Percentiles rank a stretch among this genome's conserved stretches.
Evolutionary conservation across 2,797 vertebrate genomes (phyloP).

Genomic region (Rhyacichthys aspro): DNA sequence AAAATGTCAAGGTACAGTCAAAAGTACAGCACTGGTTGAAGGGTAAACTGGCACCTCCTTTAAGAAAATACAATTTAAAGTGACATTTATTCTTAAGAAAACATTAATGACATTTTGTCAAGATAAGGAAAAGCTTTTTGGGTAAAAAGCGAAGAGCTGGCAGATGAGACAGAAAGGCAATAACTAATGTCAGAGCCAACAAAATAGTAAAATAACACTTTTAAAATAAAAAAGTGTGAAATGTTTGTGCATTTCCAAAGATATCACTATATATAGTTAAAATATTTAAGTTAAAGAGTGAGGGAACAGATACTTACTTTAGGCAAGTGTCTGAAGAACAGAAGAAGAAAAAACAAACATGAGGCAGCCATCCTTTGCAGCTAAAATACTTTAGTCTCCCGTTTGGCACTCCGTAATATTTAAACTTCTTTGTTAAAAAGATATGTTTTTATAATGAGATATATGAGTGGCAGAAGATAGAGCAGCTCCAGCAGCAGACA

Average conservation of each 20-base stretch:
- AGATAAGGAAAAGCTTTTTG: background rate
- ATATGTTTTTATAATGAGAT: background rate
- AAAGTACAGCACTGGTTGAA: background rate
- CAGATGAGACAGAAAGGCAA: no score
- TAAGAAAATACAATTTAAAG: slow-evolving; percentile 2
- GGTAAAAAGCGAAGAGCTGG: background rate
- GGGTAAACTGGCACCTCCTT: slow-evolving; percentile 6
- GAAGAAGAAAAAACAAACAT: slow-evolving; percentile 47
- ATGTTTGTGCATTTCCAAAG: background rate
- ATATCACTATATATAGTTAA: background rate
- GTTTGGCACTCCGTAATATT: slow-evolving; percentile 8
- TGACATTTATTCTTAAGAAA: slow-evolving; percentile 1
- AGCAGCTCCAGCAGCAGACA: slow-evolving; percentile 48
- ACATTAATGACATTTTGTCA: background rate
- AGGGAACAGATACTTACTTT: slow-evolving; percentile 53
- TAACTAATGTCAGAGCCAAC: no score
- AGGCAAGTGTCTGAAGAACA: slow-evolving; percentile 45
- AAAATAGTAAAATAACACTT: no score
- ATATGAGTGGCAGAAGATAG: background rate
- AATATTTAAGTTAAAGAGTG: background rate
- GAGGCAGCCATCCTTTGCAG: slow-evolving; percentile 49
- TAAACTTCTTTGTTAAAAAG: background rate
- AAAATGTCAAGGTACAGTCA: slow-evolving; percentile 3
- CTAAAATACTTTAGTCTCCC: background rate
- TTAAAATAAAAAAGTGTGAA: no score